Evolutionary conservation across 1,140 invertebrate genomes (phyloP), one percentile per base, ranked within the genome.

Genomic region (Ooceraea biroi): DNA sequence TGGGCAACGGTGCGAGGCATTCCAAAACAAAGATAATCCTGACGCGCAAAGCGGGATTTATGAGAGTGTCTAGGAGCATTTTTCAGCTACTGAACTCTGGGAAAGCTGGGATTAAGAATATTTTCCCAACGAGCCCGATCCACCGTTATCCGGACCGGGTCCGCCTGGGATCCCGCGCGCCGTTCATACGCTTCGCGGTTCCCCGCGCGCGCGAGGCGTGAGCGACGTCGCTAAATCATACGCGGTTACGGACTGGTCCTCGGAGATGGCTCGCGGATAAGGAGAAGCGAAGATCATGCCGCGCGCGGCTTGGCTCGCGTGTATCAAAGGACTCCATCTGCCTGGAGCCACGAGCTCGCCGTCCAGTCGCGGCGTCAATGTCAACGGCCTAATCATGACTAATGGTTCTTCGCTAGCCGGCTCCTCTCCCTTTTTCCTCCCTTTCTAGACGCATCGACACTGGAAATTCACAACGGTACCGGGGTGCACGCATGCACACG

Each of bases 371-470:
- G 87, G 89, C 85, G 89, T 91, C 90, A 91, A 91, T 90, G 89
- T 91, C 89, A 85, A 91, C 88, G 86, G 86, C 85, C 90, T 91
- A 91, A 91, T 91, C 90, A 91, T 91, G 90, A 91, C 90, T 91
- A 90, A 91, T 91, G 90, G 88, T 89, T 87, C 87, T 71, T 80
- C 68, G 55, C 84, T 66, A 52, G 61, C 60, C 52, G 61, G 44
- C 52, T 41, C 46, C 52, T 36, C 63, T 36, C 22, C n/a, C 25
- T 74, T 65, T 50, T 12, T 11, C 25, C 27, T 27, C n/a, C 41
- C 46, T 30, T 19, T 30, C 36, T n/a, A 66, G 46, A 84, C 50
- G 48, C 76, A 78, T 65, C 72, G 72, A 48, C 72, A 57, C 61
- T 78, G 60, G 46, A 52, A 36, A 44, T 46, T 41, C 41, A 44